Conservation (phyloP, 64 coral and sea anemone species). For the Pachyseris speciosa region DNA sequence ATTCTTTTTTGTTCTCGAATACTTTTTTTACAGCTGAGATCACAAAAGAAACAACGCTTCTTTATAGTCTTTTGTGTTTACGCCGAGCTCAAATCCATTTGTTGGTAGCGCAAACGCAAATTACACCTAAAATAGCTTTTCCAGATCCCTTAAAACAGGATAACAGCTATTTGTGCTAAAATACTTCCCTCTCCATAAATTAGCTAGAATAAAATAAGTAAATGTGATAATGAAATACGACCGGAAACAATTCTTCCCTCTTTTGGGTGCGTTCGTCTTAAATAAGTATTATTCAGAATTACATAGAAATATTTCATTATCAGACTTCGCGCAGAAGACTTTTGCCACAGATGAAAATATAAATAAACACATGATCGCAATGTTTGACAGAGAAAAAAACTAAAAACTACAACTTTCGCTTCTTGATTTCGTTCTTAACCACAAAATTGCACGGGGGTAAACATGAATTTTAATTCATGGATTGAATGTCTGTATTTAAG, state of each 20-base stretch:
- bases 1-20: not conserved
- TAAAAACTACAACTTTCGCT: too few relatives aligned
- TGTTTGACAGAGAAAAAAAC: too few relatives aligned
- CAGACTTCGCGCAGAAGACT: not conserved
- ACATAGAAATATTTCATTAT: not conserved
- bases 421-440: not conserved
- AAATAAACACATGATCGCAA: too few relatives aligned
- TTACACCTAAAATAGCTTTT: not conserved
- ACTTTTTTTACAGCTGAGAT: not conserved
- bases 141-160: not conserved
- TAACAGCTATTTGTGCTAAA: constrained; percentile 6
- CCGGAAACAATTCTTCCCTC: not conserved
- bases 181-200: not conserved
- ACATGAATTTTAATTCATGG: not conserved
- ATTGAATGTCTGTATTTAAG: not conserved
- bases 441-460: not conserved
- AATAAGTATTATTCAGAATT: not conserved
- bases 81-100: not conserved
- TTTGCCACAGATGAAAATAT: not conserved
- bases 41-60: not conserved
- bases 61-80: not conserved
- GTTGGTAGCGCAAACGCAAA: not conserved
- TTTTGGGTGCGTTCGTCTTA: not conserved
- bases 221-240: not conserved
- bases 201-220: constrained; percentile 8